Evolutionary conservation across 2,888 invertebrate genomes (phyloP).

Genomic region (Pantelozetes paolii): DNA sequence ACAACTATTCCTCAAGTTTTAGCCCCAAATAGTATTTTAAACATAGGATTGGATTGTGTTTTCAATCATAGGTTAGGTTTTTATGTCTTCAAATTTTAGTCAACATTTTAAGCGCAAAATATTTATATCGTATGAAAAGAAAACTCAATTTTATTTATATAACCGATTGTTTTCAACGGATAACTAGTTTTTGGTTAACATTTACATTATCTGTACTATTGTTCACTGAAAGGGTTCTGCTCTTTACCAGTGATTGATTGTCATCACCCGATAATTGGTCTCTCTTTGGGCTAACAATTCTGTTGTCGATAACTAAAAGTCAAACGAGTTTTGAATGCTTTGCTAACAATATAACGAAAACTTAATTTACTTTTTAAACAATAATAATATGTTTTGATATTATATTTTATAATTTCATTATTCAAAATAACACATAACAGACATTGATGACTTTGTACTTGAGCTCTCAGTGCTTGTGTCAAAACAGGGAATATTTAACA

Average conservation of each 20-base stretch:
- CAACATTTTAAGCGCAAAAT: too few species aligned
- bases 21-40: too few species aligned
- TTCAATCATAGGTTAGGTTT: too few species aligned
- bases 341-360: background rate
- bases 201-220: slow-evolving; percentile 4
- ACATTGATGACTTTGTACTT: too few species aligned
- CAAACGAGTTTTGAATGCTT: background rate
- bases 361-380: background rate
- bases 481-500: too few species aligned
- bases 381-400: slow-evolving; percentile 5
- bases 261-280: slow-evolving; percentile 2
- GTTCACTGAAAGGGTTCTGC: slow-evolving; percentile 21
- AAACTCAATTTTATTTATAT: background rate
- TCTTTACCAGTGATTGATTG: slow-evolving; percentile 24
- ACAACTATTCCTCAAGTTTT: too few species aligned
- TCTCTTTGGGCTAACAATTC: slow-evolving; percentile 10
- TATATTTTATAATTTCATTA: background rate
- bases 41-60: too few species aligned
- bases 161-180: slow-evolving; percentile 22
- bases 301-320: background rate
- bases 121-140: background rate
- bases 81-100: too few species aligned
- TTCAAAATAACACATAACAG: background rate
- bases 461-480: too few species aligned
- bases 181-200: slow-evolving; percentile 24